A percentile compares a stretch with the other conserved stretches of the same genome.
phyloP scores from a whole-genome alignment of 2,888 invertebrate species.

The Lycophotia porphyrea region DNA sequence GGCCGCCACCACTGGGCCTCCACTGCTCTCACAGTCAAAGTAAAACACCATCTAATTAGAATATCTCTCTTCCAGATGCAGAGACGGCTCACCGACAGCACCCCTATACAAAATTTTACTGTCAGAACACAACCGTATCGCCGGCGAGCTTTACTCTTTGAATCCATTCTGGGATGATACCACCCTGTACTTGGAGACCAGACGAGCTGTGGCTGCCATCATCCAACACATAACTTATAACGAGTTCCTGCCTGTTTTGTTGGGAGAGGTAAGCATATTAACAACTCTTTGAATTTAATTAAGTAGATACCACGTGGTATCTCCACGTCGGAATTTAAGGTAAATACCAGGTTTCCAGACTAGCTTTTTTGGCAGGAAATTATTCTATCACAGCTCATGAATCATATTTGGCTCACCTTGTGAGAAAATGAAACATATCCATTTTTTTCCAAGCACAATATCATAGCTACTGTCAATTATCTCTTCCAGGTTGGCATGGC shows the following conservation, averaged over 20 bases:
- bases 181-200: constrained; percentile 93
- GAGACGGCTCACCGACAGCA: constrained; percentile 92
- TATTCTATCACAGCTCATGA: not conserved
- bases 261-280: constrained; percentile 91
- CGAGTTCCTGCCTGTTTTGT: constrained; percentile 94
- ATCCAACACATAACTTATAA: constrained; percentile 96
- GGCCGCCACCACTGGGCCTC: too few species aligned
- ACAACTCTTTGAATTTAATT: not conserved
- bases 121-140: constrained; percentile 95
- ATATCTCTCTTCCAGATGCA: constrained; percentile 84
- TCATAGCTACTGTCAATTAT: not conserved
- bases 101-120: constrained; percentile 93
- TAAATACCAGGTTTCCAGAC: not conserved
- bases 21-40: too few species aligned
- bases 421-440: not conserved
- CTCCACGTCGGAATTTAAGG: not conserved
- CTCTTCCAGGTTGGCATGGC: constrained; percentile 90
- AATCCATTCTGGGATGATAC: constrained; percentile 96
- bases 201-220: constrained; percentile 93
- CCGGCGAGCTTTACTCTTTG: constrained; percentile 91
- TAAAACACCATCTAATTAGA: not conserved
- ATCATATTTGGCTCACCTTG: not conserved
- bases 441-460: not conserved
- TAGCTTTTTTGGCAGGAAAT: not conserved
- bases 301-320: not conserved